Base-by-base conservation (phyloP, 2,113 vertebrate species). In the Pteruthius melanotis region DNA sequence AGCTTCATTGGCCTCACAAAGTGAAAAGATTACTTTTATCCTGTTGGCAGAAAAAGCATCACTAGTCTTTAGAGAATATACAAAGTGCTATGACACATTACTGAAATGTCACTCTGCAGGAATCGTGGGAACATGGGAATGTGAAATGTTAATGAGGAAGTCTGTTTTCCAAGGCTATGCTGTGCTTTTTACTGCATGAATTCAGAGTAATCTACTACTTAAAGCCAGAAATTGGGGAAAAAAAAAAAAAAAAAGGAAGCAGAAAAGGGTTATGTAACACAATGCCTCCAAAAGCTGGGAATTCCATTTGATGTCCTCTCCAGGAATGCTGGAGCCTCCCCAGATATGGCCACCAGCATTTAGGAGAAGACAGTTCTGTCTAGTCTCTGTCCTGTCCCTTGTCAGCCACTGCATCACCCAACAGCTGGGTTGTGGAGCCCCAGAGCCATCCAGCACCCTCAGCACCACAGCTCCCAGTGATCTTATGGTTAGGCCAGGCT, bases 121-220 rank as follows among this genome's bases (percentile, higher is more conserved):
- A 94, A 84, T 89, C 20, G 6, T 93, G 87, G 83, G 77, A 95
- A 77, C 64, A 71, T 39, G 35, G 44, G 61, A 80, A 90, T 2
- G 0, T 17, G 64, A 79, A 87, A 83, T 50, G 4, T 87, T 93
- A 77, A 87, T 74, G 76, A 89, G 63, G 76, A 89, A 65, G 52
- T 68, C 75, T 78, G 68, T 70, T 94, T 95, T 91, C 31, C 54
- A 87, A 72, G 64, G 28, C 52, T 70, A 6, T 57, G 75, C 68
- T 93, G 72, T 93, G 72, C 52, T 81, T 94, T 95, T 94, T 89
- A 77, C 75, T 87, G 52, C 52, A 54, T 68, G 42, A 82, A 83
- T 83, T 95, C 64, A 89, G 45, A 61, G 39, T 76, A 89, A 80
- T 65, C 64, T 54, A 59, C n/a, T 81, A 61, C 50, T 74, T 70